A percentile compares a stretch with the other conserved stretches of the same genome.
Conservation (phyloP, 2,113 vertebrate species). For the Albula glossodonta region DNA sequence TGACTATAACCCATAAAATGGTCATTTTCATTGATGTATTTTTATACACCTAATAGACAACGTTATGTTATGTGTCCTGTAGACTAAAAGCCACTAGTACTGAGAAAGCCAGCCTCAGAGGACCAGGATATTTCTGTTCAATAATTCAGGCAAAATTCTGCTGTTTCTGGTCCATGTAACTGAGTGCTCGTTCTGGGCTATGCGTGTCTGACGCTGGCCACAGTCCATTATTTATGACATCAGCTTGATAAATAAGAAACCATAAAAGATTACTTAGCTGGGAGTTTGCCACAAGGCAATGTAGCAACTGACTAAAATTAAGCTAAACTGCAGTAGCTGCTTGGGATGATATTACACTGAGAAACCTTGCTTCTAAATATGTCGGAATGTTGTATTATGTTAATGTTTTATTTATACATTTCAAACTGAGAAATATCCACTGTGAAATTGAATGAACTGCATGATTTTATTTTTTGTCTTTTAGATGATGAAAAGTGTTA, state of each 20-base stretch:
- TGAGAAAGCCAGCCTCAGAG: not conserved
- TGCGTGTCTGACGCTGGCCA: conserved; percentile 16
- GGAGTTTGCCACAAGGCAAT: conserved; percentile 8
- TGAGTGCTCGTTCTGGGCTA: conserved; percentile 13
- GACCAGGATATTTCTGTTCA: conserved; percentile 3
- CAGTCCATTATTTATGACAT: conserved; percentile 34
- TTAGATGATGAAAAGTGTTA: not conserved
- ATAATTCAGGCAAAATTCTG: conserved; percentile 33
- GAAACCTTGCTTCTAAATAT: not conserved
- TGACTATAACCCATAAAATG: not conserved
- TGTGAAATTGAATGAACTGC: not conserved
- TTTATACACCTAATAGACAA: not conserved
- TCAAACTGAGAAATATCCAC: not conserved
- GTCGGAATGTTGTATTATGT: not conserved
- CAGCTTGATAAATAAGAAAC: conserved; percentile 11
- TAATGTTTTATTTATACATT: not conserved
- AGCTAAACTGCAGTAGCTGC: not conserved
- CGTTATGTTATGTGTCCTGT: not conserved
- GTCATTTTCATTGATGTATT: not conserved
- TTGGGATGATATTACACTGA: not conserved
- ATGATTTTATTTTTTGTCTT: not conserved
- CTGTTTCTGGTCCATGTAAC: conserved; percentile 30
- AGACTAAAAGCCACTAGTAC: not conserved
- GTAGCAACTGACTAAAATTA: not conserved
- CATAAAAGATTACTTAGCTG: conserved; percentile 10